phyloP scores from a whole-genome alignment of 2,888 invertebrate genomes.

The Calliphora vomitoria region DNA sequence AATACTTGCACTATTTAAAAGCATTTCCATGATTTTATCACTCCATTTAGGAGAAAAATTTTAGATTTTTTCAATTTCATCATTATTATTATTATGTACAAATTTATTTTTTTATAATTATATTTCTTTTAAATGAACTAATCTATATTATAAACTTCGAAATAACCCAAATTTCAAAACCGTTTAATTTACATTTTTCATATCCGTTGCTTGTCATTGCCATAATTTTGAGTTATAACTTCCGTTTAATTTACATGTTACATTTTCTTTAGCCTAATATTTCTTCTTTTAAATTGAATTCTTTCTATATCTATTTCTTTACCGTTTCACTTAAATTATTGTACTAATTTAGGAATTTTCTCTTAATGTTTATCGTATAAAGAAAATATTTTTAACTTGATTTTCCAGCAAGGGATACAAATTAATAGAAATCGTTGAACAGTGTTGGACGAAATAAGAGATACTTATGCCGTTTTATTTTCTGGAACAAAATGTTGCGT shows the following conservation, averaged over 20 bases:
- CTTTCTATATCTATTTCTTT: slow-evolving; percentile 39
- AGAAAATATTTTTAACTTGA: not conserved
- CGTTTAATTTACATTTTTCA: slow-evolving; percentile 4
- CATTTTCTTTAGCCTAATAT: not conserved
- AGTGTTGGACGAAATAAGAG: not conserved
- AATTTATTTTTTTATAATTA: not conserved
- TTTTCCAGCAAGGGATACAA: slow-evolving; percentile 42
- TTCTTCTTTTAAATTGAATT: not conserved
- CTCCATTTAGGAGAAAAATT: too few species aligned
- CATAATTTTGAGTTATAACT: not conserved
- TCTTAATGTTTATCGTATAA: not conserved
- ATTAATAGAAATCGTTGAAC: slow-evolving; percentile 1
- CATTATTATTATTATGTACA: not conserved
- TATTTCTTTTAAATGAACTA: not conserved
- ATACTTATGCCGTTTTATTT: not conserved
- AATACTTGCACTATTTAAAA: too few species aligned
- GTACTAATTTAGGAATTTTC: slow-evolving; percentile 45
- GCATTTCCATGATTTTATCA: too few species aligned
- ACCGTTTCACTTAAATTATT: slow-evolving; percentile 41
- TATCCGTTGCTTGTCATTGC: slow-evolving; percentile 19
- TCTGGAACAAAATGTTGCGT: not conserved
- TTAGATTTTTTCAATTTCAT: not conserved
- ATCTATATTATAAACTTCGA: not conserved
- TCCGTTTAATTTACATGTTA: slow-evolving; percentile 27
- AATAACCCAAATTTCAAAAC: not conserved